A percentile compares a stretch with the other conserved stretches of the same genome.
phyloP scores from a whole-genome alignment of 2,797 vertebrate species.

The Acanthornis magna region DNA sequence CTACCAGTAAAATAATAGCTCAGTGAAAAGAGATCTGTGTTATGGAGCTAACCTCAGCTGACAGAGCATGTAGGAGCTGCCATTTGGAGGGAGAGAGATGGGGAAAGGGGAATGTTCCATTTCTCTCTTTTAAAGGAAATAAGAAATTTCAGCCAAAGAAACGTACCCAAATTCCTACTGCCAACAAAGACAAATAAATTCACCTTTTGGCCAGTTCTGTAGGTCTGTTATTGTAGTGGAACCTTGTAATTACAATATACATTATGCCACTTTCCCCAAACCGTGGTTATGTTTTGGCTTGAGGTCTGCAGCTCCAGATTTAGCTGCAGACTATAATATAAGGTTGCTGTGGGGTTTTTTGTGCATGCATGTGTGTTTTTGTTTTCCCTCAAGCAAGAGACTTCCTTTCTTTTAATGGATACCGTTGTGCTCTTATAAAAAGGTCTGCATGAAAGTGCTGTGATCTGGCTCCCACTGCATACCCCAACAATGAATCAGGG shows the following conservation, averaged over 20 bases:
- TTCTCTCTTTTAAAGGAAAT: neutral
- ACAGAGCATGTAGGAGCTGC: neutral
- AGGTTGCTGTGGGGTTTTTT: neutral
- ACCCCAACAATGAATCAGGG: constrained; percentile 9
- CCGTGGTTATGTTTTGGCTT: constrained; percentile 8
- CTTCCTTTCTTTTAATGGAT: neutral
- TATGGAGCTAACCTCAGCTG: neutral
- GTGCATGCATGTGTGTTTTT: rapidly evolving
- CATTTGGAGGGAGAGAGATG: neutral
- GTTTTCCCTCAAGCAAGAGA: neutral
- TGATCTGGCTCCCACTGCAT: constrained; percentile 35
- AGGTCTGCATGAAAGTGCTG: constrained; percentile 18
- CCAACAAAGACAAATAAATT: neutral
- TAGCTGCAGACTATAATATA: neutral
- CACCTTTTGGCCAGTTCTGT: neutral
- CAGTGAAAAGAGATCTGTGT: neutral
- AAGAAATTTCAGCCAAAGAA: neutral
- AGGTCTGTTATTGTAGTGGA: neutral
- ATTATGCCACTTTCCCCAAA: neutral
- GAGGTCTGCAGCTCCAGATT: neutral
- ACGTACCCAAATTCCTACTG: neutral
- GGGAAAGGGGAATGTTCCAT: neutral
- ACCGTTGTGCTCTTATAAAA: neutral
- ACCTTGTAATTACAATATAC: neutral
- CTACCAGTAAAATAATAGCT: neutral